Base-by-base conservation (phyloP, 2,113 vertebrate genomes). In the Cephalopholis sonnerati region DNA sequence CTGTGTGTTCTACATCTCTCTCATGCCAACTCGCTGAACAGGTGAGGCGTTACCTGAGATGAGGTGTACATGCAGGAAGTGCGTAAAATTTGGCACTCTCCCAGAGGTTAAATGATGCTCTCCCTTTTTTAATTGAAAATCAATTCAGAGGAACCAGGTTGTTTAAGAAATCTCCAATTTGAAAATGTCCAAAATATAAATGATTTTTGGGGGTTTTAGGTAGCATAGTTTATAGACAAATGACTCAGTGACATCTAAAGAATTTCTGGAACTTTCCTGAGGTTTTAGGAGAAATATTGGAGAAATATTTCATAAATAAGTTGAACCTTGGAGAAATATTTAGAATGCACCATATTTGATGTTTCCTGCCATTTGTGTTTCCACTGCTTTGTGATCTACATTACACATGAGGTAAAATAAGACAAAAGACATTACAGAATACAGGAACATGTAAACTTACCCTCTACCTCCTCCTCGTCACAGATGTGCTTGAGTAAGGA, bases 381-480 rank as follows among this genome's bases (percentile, higher is more conserved):
- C 16, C 41, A 5, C 27, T 44, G 36, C 36, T 58, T 13, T 25
- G 36, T 5, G 0, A 17, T 48, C 41, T n/a, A 7, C 39, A 64
- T 65, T 22, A 32, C 17, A 25, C 36, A 11, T 11, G 4, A n/a
- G 46, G 3, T 39, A 29, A 54, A 65, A 51, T 4, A 0, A 68
- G 1, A n/a, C 13, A 10, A 65, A 36, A 46, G 6, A 50, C n/a
- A 29, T 16, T 6, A 32, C 39, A 70, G 51, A 27, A 12, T 53
- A 18, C 25, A n/a, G 50, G 12, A 29, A 41, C 5, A 8, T 36
- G 46, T 7, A 1, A 57, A 78, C 97, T 97, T 94, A 99, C 98
- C 98, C 95, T 99, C 98, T 39, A 99, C 98, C 89, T 99, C 98
- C 93, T 99, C 97, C 85, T 98, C 97, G 63, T 99, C 98, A 59